Percentiles rank a stretch among this genome's conserved stretches.
Evolutionary conservation across 2,113 vertebrate genomes (phyloP).

Genomic region (Galeopterus variegatus): DNA sequence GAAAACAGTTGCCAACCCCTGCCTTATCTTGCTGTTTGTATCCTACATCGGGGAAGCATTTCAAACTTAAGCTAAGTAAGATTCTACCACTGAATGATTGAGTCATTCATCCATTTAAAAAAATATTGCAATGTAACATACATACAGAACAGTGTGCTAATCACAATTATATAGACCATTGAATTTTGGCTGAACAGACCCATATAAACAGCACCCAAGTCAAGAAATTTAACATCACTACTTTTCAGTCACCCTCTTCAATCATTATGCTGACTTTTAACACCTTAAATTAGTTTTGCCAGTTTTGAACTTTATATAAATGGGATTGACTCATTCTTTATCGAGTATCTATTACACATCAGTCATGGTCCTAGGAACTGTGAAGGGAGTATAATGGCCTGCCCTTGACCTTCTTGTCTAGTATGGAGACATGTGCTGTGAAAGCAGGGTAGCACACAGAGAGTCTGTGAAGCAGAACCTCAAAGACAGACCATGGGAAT

Average conservation of each 20-base stretch:
- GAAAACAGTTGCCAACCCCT: conserved; percentile 15
- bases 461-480: neutral
- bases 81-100: neutral
- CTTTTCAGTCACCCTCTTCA: neutral
- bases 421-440: neutral
- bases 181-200: neutral
- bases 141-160: neutral
- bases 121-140: conserved; percentile 2
- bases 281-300: neutral
- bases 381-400: neutral
- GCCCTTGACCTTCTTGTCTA: neutral
- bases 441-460: too few relatives aligned
- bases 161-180: neutral
- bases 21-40: conserved; percentile 33
- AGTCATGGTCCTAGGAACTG: neutral
- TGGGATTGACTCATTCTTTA: conserved; percentile 4
- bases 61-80: conserved; percentile 32
- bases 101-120: neutral
- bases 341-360: neutral
- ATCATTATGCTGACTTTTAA: neutral
- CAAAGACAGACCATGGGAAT: neutral
- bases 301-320: conserved; percentile 31
- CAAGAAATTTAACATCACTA: neutral
- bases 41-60: neutral
- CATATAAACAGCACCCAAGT: neutral